Evolutionary conservation across 2,888 invertebrate species (phyloP).

Genomic region (Eristalis intricaria): DNA sequence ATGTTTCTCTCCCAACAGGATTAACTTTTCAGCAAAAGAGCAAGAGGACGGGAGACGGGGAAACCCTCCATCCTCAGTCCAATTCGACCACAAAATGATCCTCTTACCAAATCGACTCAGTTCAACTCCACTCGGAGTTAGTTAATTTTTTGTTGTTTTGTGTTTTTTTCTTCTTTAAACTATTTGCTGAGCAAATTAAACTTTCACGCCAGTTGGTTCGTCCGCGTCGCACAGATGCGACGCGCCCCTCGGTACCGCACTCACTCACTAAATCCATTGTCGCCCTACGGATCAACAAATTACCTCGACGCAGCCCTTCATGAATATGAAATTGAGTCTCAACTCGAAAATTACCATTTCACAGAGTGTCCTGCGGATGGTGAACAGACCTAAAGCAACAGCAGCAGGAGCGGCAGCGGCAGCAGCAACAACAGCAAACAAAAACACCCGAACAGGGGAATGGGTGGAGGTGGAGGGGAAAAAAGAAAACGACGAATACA

Average conservation of each 20-base stretch:
- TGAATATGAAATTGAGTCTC: slow-evolving; percentile 68
- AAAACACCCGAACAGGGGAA: not conserved
- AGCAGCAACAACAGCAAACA: slow-evolving; percentile 5
- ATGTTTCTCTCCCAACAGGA: too few relatives aligned
- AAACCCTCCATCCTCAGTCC: not conserved
- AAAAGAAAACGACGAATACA: not conserved
- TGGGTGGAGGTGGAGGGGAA: not conserved
- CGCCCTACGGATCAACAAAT: slow-evolving; percentile 62
- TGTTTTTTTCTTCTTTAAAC: not conserved
- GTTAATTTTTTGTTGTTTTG: slow-evolving; percentile 2
- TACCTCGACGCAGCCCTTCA: slow-evolving; percentile 58
- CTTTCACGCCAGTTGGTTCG: slow-evolving; percentile 23
- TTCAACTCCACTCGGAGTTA: not conserved
- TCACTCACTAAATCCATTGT: slow-evolving; percentile 56
- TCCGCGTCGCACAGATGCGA: not conserved
- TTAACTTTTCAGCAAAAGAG: not conserved
- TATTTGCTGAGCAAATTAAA: slow-evolving; percentile 29
- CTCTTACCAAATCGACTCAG: not conserved
- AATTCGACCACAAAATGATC: not conserved
- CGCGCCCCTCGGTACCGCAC: slow-evolving; percentile 11
- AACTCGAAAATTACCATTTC: slow-evolving; percentile 69
- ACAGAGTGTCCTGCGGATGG: slow-evolving; percentile 34
- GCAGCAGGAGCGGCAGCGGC: slow-evolving; percentile 3
- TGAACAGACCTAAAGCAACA: slow-evolving; percentile 5
- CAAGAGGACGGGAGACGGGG: not conserved